Evolutionary conservation across 2,113 vertebrate genomes (phyloP).

Genomic region (Microtus montanus): DNA sequence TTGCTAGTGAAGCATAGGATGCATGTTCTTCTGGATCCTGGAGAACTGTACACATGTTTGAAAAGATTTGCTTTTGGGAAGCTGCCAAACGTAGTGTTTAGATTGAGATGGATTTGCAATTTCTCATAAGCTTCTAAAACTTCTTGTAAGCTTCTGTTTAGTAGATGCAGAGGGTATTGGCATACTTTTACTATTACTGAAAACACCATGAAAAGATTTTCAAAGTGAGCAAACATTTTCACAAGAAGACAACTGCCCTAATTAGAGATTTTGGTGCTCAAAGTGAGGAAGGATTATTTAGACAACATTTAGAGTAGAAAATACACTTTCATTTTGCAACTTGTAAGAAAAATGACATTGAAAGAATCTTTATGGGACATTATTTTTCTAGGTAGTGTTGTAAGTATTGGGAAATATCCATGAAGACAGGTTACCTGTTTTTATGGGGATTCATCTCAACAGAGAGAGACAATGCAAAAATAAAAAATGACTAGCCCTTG

Average conservation of each 20-base stretch:
- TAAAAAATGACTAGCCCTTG: background rate
- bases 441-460: background rate
- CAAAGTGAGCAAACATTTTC: background rate
- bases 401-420: background rate
- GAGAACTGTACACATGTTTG: background rate
- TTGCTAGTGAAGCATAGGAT: background rate
- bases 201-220: background rate
- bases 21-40: background rate
- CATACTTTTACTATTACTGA: background rate
- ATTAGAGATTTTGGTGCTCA: background rate
- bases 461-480: background rate
- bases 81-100: background rate
- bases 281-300: background rate
- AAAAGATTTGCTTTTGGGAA: background rate
- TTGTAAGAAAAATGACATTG: background rate
- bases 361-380: background rate
- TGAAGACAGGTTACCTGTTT: background rate
- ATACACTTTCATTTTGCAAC: background rate
- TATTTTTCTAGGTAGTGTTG: background rate
- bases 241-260: background rate
- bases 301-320: background rate
- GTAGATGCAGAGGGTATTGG: background rate
- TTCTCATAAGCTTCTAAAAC: background rate
- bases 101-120: background rate
- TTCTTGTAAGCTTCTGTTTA: background rate